phyloP scores from a whole-genome alignment of 2,888 invertebrate species.

The Melitaea athalia region DNA sequence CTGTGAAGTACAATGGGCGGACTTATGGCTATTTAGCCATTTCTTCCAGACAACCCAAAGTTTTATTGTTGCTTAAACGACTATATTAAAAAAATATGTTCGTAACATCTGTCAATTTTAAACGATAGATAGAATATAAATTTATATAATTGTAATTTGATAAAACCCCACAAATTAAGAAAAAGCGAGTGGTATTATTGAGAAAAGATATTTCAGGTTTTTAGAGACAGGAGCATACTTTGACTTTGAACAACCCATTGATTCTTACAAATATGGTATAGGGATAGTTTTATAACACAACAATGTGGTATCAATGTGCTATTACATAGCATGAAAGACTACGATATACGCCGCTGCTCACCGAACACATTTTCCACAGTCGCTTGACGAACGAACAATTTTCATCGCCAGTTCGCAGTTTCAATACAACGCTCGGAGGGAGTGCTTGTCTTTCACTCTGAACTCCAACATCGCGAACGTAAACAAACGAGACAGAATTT shows the following conservation, averaged over 20 bases:
- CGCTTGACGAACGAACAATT: slow-evolving; percentile 51
- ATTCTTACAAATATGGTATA: slow-evolving; percentile 10
- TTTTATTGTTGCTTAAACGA: too few species aligned
- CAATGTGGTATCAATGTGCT: background rate
- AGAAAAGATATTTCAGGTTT: too few species aligned
- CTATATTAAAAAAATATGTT: too few species aligned
- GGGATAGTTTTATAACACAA: slow-evolving; percentile 10
- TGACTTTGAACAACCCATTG: slow-evolving; percentile 1
- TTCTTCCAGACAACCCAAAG: too few species aligned
- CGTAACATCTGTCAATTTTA: too few species aligned
- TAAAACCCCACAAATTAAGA: too few species aligned
- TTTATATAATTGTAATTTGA: too few species aligned
- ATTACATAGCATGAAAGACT: slow-evolving; percentile 25
- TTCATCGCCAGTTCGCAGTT: slow-evolving; percentile 58
- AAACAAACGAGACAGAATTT: slow-evolving; percentile 54
- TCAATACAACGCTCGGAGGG: slow-evolving; percentile 43
- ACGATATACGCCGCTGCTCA: slow-evolving; percentile 37
- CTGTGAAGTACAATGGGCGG: too few species aligned
- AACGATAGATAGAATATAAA: too few species aligned
- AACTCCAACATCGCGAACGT: slow-evolving; percentile 51
- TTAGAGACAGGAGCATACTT: background rate
- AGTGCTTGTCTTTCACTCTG: slow-evolving; percentile 44
- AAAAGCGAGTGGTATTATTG: too few species aligned
- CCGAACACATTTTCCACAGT: slow-evolving; percentile 69
- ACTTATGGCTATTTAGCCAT: too few species aligned